These are phyloP conservation scores for Ahaetulla prasina DNA, from an alignment of 2,113 vertebrate species.

Conservation along the genomic window DNA sequence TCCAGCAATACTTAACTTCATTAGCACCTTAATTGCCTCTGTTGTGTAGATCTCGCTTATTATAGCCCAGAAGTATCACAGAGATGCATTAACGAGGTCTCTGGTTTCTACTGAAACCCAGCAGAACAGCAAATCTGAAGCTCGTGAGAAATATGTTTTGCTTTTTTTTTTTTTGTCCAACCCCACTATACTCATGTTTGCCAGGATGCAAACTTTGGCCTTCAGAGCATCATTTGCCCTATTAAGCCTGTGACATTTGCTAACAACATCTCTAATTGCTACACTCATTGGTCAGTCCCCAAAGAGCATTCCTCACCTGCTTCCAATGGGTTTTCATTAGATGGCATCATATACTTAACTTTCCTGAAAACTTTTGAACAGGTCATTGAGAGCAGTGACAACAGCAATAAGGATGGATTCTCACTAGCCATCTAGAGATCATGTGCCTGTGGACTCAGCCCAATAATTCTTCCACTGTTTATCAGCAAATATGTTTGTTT, in stretches of 20 bases:
- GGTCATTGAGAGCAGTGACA: neutral
- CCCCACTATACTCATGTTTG: neutral
- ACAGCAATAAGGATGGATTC: neutral
- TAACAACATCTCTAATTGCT: constrained; percentile 64
- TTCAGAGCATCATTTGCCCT: constrained; percentile 38
- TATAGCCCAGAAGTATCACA: neutral
- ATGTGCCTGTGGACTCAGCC: neutral
- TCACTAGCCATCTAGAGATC: neutral
- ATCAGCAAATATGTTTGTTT: neutral
- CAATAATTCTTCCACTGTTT: neutral
- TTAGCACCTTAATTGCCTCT: constrained; percentile 19
- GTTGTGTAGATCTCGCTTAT: constrained; percentile 13
- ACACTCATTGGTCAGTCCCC: constrained; percentile 38
- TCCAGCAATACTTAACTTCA: constrained; percentile 40
- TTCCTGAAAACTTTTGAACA: constrained; percentile 20
- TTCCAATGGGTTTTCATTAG: constrained; percentile 29
- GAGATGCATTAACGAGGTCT: constrained; percentile 49
- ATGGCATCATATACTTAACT: constrained; percentile 42
- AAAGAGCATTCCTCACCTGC: constrained; percentile 20
- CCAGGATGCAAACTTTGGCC: neutral
- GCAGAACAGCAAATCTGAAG: constrained; percentile 36
- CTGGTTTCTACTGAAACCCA: constrained; percentile 38
- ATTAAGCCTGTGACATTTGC: constrained; percentile 43
- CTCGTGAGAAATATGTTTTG: neutral
- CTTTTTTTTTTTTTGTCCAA: neutral